Conservation (phyloP, 2,888 invertebrate species). For the Hedychridium roseum region DNA sequence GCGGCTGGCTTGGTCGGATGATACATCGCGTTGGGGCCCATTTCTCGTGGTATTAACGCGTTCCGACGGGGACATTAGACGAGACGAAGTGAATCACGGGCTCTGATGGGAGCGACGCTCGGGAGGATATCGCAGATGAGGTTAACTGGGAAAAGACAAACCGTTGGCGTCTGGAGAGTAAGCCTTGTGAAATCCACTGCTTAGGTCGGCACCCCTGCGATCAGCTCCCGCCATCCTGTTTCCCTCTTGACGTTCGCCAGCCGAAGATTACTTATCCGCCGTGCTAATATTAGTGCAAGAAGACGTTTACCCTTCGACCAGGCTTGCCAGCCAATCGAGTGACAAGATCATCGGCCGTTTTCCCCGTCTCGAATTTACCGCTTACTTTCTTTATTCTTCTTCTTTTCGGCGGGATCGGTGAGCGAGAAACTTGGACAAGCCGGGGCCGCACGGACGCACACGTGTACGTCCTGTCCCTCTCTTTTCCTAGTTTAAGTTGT, state of each 20-base stretch:
- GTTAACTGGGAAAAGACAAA: conserved; percentile 42
- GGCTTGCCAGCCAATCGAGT: too few relatives aligned
- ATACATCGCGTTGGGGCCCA: conserved; percentile 7
- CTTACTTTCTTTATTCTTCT: too few relatives aligned
- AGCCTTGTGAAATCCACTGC: conserved; percentile 28
- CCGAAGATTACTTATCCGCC: conserved; percentile 32
- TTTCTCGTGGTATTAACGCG: conserved; percentile 7
- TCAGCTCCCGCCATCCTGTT: conserved; percentile 5
- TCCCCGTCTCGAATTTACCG: too few relatives aligned
- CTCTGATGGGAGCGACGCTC: conserved; percentile 37
- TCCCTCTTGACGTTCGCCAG: conserved; percentile 11
- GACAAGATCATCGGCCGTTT: too few relatives aligned
- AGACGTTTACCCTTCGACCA: conserved; percentile 43
- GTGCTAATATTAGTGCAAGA: conserved; percentile 50
- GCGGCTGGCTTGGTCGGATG: conserved; percentile 1
- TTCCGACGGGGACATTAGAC: background rate
- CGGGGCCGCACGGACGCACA: too few relatives aligned
- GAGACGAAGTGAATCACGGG: conserved; percentile 27
- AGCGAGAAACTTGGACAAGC: too few relatives aligned
- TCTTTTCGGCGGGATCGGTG: too few relatives aligned
- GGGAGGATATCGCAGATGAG: conserved; percentile 23
- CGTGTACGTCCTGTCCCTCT: background rate
- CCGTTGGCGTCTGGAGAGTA: conserved; percentile 24
- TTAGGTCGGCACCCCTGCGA: conserved; percentile 23
- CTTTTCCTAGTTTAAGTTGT: conserved; percentile 40